Evolutionary conservation across 2,797 vertebrate species (phyloP).

Genomic region (Gephyroberyx darwinii): DNA sequence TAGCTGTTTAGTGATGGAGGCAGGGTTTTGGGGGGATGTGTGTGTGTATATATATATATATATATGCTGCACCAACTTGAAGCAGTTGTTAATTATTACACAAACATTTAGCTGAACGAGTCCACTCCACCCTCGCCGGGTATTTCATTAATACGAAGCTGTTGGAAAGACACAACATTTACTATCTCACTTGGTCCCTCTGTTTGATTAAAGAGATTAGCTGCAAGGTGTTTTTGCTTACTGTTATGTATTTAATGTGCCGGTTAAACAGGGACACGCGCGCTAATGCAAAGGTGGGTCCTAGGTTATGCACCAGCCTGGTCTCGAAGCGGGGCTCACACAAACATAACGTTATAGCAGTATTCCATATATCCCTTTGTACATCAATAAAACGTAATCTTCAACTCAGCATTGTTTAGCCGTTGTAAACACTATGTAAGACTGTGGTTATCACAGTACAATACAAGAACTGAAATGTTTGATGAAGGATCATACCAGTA

Average conservation of each 20-base stretch:
- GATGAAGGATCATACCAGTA: slow-evolving; percentile 9
- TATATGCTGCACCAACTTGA: slow-evolving; percentile 41
- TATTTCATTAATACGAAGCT: slow-evolving; percentile 60
- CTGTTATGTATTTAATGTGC: neutral
- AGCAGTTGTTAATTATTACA: slow-evolving; percentile 51
- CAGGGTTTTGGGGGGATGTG: neutral
- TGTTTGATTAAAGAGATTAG: slow-evolving; percentile 51
- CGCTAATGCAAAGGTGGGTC: neutral
- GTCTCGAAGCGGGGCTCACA: neutral
- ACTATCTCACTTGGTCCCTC: slow-evolving; percentile 35
- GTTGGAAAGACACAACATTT: slow-evolving; percentile 43
- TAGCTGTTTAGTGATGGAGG: neutral
- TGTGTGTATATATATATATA: slow-evolving; percentile 29
- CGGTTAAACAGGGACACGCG: neutral
- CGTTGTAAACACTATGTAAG: neutral
- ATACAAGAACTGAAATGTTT: slow-evolving; percentile 1
- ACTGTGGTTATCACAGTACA: neutral
- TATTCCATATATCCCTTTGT: no score
- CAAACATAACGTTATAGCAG: neutral
- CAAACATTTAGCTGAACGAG: slow-evolving; percentile 39
- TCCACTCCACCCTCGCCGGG: slow-evolving; percentile 30
- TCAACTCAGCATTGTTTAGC: neutral
- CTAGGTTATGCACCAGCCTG: neutral
- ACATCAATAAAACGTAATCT: neutral
- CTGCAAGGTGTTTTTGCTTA: slow-evolving; percentile 11